Evolutionary conservation across 2,797 vertebrate species (phyloP).

Genomic region (Octomys mimax): DNA sequence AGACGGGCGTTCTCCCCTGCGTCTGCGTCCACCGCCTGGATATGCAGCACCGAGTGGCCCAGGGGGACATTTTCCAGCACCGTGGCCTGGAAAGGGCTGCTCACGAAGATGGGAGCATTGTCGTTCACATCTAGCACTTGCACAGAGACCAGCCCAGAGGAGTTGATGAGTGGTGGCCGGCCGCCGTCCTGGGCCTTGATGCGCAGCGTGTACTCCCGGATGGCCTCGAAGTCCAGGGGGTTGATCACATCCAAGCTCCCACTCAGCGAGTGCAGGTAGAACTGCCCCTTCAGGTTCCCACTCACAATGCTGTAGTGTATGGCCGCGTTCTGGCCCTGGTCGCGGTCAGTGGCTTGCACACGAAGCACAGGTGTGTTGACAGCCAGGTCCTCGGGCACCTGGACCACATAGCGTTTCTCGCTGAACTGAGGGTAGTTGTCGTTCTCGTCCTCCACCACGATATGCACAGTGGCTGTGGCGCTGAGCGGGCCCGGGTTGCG

Average conservation of each 20-base stretch:
- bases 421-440: slow-evolving; percentile 99
- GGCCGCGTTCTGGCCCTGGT: slow-evolving; percentile 96
- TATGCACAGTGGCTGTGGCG: slow-evolving; percentile 95
- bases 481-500: slow-evolving; percentile 95
- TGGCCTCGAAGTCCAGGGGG: slow-evolving; percentile 96
- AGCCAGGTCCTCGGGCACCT: slow-evolving; percentile 94
- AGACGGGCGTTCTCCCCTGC: slow-evolving; percentile 96
- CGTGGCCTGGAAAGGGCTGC: slow-evolving; percentile 97
- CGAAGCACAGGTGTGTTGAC: slow-evolving; percentile 95
- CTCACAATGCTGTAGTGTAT: slow-evolving; percentile 98
- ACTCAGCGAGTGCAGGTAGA: slow-evolving; percentile 96
- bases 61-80: slow-evolving; percentile 96
- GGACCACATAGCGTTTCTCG: slow-evolving; percentile 95
- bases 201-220: slow-evolving; percentile 95
- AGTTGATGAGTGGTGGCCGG: slow-evolving; percentile 96
- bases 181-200: slow-evolving; percentile 99
- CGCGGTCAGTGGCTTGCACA: slow-evolving; percentile 95
- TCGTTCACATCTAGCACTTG: slow-evolving; percentile 98
- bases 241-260: slow-evolving; percentile 97
- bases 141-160: slow-evolving; percentile 96
- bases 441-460: slow-evolving; percentile 97
- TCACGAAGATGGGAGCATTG: slow-evolving; percentile 98
- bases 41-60: slow-evolving; percentile 97
- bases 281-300: slow-evolving; percentile 97
- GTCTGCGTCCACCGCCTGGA: slow-evolving; percentile 97